These are phyloP conservation scores for Gephyroberyx darwinii DNA, from an alignment of 2,797 vertebrate species.

Conservation along the genomic window DNA sequence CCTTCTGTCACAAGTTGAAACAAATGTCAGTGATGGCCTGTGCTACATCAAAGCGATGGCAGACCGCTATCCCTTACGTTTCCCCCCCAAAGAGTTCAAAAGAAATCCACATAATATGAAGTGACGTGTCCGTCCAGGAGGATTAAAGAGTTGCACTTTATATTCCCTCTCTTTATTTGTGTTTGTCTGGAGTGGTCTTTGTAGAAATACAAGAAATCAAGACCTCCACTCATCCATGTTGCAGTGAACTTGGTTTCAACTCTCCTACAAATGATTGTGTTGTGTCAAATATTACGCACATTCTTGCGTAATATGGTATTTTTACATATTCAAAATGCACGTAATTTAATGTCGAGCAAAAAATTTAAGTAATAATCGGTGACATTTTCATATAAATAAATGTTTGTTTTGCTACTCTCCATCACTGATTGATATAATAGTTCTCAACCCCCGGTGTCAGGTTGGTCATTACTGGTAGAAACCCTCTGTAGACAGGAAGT, in stretches of 20 bases:
- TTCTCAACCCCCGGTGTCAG: too few relatives aligned
- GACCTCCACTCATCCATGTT: constrained; percentile 1
- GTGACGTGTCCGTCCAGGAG: constrained; percentile 48
- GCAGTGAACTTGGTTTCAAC: constrained; percentile 30
- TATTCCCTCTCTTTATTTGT: constrained; percentile 36
- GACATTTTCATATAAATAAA: constrained; percentile 62
- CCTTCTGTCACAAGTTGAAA: constrained; percentile 38
- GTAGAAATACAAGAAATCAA: constrained; percentile 43
- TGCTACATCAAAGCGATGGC: constrained; percentile 65
- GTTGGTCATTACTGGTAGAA: too few relatives aligned
- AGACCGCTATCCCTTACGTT: constrained; percentile 53
- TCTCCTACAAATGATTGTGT: constrained; percentile 42
- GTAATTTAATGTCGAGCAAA: constrained; percentile 56
- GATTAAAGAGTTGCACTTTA: constrained; percentile 57
- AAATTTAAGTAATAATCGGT: constrained; percentile 48
- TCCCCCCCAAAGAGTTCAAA: constrained; percentile 45
- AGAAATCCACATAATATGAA: constrained; percentile 64
- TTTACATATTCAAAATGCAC: constrained; percentile 52
- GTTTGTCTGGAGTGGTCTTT: constrained; percentile 54
- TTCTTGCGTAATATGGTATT: constrained; percentile 36
- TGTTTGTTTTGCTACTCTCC: too few relatives aligned
- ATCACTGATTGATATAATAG: too few relatives aligned
- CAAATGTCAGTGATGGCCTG: constrained; percentile 32
- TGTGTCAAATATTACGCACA: constrained; percentile 47
- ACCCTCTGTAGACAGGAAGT: too few relatives aligned